A percentile compares a stretch with the other conserved stretches of the same genome.
phyloP scores from a whole-genome alignment of 2,797 vertebrate species.

The Vultur gryphus region DNA sequence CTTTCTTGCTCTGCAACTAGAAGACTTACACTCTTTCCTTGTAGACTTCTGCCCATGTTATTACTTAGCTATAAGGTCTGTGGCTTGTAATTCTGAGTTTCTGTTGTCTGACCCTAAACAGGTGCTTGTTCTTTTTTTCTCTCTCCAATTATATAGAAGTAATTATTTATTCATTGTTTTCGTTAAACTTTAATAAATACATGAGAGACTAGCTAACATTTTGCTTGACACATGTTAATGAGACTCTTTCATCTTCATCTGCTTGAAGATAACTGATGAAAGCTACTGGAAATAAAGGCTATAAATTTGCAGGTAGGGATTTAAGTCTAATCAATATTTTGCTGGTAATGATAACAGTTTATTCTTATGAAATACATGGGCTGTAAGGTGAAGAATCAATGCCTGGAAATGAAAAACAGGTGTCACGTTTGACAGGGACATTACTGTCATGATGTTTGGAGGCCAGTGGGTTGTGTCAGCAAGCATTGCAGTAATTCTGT shows the following conservation, averaged over 20 bases:
- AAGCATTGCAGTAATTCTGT: conserved; percentile 62
- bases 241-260: conserved; percentile 49
- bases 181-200: conserved; percentile 1
- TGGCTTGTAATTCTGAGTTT: neutral
- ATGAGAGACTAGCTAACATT: conserved; percentile 9
- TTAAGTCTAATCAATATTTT: conserved; percentile 72
- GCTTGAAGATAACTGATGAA: conserved; percentile 61
- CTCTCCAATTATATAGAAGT: neutral
- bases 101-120: neutral
- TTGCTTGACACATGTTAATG: conserved; percentile 51
- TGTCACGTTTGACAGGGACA: conserved; percentile 63
- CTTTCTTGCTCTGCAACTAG: neutral
- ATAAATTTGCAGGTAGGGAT: conserved; percentile 69
- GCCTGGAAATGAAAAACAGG: conserved; percentile 68
- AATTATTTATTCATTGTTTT: conserved; percentile 34
- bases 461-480: conserved; percentile 47
- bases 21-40: neutral
- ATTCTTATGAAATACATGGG: conserved; percentile 59
- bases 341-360: conserved; percentile 64
- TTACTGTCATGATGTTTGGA: conserved; percentile 47
- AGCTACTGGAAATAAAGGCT: conserved; percentile 71
- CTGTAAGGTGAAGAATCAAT: conserved; percentile 66
- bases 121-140: neutral
- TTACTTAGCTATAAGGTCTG: neutral
- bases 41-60: neutral